Evolutionary conservation across 2,113 vertebrate genomes (phyloP).

Genomic region (Corythoichthys haematopterus): DNA sequence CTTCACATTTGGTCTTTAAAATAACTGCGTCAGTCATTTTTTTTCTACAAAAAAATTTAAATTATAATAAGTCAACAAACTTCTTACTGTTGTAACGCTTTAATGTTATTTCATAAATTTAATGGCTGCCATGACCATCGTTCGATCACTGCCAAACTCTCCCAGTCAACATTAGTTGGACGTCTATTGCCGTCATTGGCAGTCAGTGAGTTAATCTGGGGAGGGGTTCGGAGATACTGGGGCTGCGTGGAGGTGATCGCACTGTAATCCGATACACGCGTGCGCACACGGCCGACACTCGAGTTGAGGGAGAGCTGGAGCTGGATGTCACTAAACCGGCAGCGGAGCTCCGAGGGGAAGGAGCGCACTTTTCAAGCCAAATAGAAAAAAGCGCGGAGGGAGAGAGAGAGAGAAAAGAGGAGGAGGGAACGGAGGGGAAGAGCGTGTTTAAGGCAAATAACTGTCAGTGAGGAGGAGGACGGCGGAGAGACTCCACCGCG

Average conservation of each 20-base stretch:
- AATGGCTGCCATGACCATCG: no score
- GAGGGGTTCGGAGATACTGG: constrained; percentile 21
- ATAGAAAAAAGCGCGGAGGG: constrained; percentile 5
- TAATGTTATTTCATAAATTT: no score
- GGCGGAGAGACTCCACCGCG: constrained; percentile 23
- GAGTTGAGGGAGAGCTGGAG: constrained; percentile 15
- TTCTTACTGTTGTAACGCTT: no score
- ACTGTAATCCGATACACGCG: constrained; percentile 84
- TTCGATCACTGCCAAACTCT: no score
- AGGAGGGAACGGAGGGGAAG: not conserved
- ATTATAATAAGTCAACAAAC: no score
- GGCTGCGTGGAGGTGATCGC: constrained; percentile 73
- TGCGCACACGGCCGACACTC: constrained; percentile 23
- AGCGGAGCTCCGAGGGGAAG: constrained; percentile 47
- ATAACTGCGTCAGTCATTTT: no score
- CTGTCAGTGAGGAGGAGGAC: constrained; percentile 37
- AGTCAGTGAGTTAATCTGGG: constrained; percentile 70
- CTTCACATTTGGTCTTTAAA: no score
- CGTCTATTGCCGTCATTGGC: no score
- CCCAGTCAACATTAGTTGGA: no score
- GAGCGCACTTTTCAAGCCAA: constrained; percentile 26
- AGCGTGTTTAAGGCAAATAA: constrained; percentile 17
- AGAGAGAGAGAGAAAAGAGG: constrained; percentile 1
- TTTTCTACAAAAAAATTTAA: no score
- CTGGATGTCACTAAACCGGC: constrained; percentile 46